Base-by-base conservation (phyloP, 2,888 invertebrate genomes). In the Habrosyne pyritoides region DNA sequence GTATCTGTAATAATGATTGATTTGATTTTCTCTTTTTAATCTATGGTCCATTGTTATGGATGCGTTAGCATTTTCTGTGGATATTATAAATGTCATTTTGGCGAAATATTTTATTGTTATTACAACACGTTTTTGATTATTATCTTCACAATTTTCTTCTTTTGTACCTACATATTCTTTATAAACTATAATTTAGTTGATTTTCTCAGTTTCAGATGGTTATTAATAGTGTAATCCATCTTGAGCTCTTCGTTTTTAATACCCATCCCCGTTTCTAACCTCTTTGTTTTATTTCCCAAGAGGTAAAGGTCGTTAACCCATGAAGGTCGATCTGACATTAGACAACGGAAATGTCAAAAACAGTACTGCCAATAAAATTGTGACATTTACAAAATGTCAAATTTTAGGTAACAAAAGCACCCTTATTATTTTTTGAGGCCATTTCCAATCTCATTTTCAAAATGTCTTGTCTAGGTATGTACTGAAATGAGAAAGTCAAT, bases 1-100 rank as follows among this genome's bases (percentile, higher is more conserved):
- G 55, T 47, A 47, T 50, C 12, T 51, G 18, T 51, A 21, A 52
- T 28, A 14, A 55, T 55, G 55, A 55, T 55, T 55, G 52, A 55
- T 55, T 52, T 55, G 36, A 21, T 50, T n/a, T 21, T 36, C 21
- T 47, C 21, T 52, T 26, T 28, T 24, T 26, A 24, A 28, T 49
- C 49, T 42, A 8, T 42, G 42, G 42, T 1, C 5, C 8, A 18
- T 42, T 42, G 42, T 42, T 18, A 18, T 14, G 42, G 8, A 14
- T 42, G 18, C 18, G 42, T 8, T 42, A 8, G 42, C 33, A 33
- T 33, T 33, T 42, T 42, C 18, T 2, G 42, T 3, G 12, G 12
- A 10, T n/a, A n/a, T n/a, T n/a, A n/a, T n/a, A n/a, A n/a, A 2
- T 12, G 10, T 12, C 2, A 0, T 3, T 2, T 10, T 1, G 10